Conservation (phyloP, 92 coral and sea anemone genomes). For the Zoanthus solanderi region DNA sequence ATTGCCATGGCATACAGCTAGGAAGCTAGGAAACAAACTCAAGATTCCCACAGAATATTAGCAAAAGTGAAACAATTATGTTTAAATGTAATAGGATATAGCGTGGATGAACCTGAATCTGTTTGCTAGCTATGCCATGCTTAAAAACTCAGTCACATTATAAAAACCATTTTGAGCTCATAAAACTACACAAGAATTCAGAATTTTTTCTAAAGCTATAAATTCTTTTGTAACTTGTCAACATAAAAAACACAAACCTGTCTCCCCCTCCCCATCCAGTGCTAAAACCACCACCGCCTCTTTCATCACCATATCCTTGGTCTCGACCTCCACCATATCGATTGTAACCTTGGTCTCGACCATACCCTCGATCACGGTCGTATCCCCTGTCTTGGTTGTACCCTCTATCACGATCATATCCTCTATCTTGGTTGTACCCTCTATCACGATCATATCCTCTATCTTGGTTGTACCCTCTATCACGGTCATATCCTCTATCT, state of each 20-base stretch:
- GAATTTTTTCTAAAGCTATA: no score
- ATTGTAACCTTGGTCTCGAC: conserved; percentile 27
- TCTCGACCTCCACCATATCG: conserved; percentile 56
- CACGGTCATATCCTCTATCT: conserved; percentile 27
- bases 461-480: conserved; percentile 45
- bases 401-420: conserved; percentile 47
- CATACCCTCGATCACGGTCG: conserved; percentile 29
- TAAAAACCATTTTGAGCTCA: no score
- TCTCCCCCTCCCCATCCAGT: conserved; percentile 69
- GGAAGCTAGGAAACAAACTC: no score
- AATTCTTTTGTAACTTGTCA: no score
- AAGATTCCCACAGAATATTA: no score
- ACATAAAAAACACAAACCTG: conserved; percentile 1
- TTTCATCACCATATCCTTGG: conserved; percentile 29
- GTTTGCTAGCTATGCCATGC: no score
- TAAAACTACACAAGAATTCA: no score
- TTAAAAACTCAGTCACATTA: no score
- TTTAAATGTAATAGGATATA: no score
- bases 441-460: conserved; percentile 38
- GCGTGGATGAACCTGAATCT: no score
- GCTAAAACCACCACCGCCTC: conserved; percentile 72
- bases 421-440: conserved; percentile 13
- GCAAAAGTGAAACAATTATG: no score
- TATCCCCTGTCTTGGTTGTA: conserved; percentile 30
- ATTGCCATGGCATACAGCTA: no score